phyloP scores from a whole-genome alignment of 2,888 invertebrate genomes.

The Onthophagus sagittarius region DNA sequence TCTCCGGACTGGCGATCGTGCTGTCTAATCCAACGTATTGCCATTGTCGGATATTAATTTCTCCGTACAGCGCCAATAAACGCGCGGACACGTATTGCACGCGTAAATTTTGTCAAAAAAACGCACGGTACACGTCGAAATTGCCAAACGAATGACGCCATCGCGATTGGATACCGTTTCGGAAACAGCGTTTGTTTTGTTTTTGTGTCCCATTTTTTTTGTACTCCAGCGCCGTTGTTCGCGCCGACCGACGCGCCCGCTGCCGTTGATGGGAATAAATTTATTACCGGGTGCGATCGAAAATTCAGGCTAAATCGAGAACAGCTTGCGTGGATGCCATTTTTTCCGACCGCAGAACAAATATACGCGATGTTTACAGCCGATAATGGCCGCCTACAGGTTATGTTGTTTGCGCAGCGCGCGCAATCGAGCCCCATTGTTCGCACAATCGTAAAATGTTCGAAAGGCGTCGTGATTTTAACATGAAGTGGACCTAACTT shows the following conservation, averaged over 20 bases:
- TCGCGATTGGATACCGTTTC: neutral
- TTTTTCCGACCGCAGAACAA: neutral
- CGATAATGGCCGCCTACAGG: neutral
- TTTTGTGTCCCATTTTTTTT: neutral
- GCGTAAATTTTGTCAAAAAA: neutral
- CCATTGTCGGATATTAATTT: conserved; percentile 11
- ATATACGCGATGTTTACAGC: neutral
- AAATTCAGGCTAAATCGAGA: neutral
- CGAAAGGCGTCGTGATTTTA: neutral
- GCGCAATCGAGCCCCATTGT: neutral
- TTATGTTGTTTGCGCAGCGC: neutral
- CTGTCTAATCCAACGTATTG: conserved; percentile 10
- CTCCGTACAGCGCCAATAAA: neutral
- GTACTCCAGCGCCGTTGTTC: neutral
- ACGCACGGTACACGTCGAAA: neutral
- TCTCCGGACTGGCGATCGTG: neutral
- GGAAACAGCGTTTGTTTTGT: neutral
- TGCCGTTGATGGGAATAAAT: neutral
- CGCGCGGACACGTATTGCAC: neutral
- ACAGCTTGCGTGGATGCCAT: neutral
- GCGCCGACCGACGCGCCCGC: neutral
- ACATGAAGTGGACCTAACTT: neutral
- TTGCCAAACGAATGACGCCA: neutral
- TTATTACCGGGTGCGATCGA: neutral
- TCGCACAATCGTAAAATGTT: neutral